Evolutionary conservation across 2,797 vertebrate species (phyloP).

Genomic region (Sebastes flavidus): DNA sequence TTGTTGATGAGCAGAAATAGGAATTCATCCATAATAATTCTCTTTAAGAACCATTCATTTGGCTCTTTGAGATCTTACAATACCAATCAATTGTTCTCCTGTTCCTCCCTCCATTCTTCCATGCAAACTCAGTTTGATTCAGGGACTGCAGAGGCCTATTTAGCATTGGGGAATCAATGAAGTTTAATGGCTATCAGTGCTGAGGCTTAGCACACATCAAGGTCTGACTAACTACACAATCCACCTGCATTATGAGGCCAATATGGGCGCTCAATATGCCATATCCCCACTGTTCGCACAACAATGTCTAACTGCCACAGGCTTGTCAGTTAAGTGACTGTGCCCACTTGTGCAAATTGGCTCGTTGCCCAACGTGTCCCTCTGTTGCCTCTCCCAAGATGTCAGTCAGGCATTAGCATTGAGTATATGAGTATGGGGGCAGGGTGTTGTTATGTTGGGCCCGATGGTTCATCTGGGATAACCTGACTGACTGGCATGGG

Average conservation of each 20-base stretch:
- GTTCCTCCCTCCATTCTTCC: conserved; percentile 5
- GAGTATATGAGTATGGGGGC: conserved; percentile 17
- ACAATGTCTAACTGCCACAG: conserved; percentile 26
- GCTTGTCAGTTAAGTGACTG: conserved; percentile 38
- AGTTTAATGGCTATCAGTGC: conserved; percentile 57
- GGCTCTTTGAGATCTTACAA: conserved; percentile 32
- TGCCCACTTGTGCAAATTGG: conserved; percentile 48
- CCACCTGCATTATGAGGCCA: conserved; percentile 43
- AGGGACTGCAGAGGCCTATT: conserved; percentile 38
- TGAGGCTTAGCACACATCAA: conserved; percentile 51
- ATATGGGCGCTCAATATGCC: conserved; percentile 30
- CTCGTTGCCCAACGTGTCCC: conserved; percentile 33
- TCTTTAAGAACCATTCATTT: conserved; percentile 39
- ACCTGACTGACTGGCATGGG: conserved; percentile 65
- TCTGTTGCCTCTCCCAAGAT: conserved; percentile 36
- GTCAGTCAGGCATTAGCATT: conserved; percentile 28
- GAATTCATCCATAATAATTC: conserved; percentile 30
- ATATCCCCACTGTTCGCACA: conserved; percentile 28
- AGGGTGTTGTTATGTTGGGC: conserved; percentile 31
- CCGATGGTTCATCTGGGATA: conserved; percentile 33
- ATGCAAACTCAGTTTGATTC: conserved; percentile 50
- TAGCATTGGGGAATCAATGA: conserved; percentile 58
- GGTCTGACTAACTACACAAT: conserved; percentile 53
- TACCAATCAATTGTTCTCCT: conserved; percentile 31
- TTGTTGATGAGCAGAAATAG: conserved; percentile 10